A percentile compares a stretch with the other conserved stretches of the same genome.
phyloP scores from a whole-genome alignment of 2,888 invertebrate species.

The Junonia oenone region DNA sequence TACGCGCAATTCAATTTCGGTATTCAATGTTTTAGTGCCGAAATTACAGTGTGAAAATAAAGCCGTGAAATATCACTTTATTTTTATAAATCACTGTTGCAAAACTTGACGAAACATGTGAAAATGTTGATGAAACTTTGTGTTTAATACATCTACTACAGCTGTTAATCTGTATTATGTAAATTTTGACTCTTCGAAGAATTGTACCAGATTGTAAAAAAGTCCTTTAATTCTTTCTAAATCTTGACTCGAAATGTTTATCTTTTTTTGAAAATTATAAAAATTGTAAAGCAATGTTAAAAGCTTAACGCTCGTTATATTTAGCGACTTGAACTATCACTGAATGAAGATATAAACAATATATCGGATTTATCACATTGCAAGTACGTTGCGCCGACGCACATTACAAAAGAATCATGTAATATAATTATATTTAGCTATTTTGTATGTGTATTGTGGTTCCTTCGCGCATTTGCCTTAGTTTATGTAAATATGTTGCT shows the following conservation, averaged over 20 bases:
- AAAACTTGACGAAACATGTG: no score
- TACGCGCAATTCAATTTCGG: no score
- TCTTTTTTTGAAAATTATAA: not conserved
- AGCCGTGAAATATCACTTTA: no score
- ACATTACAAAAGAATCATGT: constrained; percentile 9
- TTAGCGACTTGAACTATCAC: not conserved
- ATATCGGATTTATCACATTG: not conserved
- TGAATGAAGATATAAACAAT: not conserved
- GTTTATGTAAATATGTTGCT: constrained; percentile 36
- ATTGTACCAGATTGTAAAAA: not conserved
- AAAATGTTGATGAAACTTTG: no score
- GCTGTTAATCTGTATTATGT: no score
- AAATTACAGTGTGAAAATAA: no score
- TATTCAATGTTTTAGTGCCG: no score
- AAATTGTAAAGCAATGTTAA: not conserved
- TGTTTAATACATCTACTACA: no score
- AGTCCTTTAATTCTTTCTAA: not conserved
- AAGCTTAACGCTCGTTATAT: not conserved
- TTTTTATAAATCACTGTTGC: no score
- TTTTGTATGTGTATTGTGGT: constrained; percentile 48
- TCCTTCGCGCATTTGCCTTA: constrained; percentile 71
- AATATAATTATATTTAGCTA: constrained; percentile 30
- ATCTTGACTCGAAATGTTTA: not conserved
- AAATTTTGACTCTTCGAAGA: no score
- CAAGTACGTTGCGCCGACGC: constrained; percentile 20